Percentiles rank a stretch among this genome's conserved stretches.
phyloP scores from a whole-genome alignment of 53 echinoderm and acorn worm genomes.

The Astropecten irregularis region DNA sequence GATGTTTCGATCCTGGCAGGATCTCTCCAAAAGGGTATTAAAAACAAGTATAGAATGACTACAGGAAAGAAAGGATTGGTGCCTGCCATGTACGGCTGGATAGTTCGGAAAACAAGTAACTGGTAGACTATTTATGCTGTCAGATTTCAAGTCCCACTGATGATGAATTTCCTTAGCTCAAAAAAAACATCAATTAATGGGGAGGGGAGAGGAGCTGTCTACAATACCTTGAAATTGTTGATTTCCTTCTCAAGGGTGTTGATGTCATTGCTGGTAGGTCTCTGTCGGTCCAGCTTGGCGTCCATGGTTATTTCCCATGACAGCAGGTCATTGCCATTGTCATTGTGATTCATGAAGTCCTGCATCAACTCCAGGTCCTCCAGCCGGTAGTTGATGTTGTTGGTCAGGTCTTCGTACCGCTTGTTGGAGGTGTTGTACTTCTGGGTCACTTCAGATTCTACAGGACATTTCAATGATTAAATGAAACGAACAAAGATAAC shows the following conservation, averaged over 20 bases:
- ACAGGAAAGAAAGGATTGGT: too few species aligned
- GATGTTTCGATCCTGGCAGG: too few species aligned
- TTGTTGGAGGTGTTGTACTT: slow-evolving; percentile 67
- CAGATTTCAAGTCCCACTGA: too few species aligned
- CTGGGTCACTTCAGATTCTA: slow-evolving; percentile 73
- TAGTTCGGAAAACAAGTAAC: too few species aligned
- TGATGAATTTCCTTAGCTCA: too few species aligned
- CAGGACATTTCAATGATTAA: neutral
- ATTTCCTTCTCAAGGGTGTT: slow-evolving; percentile 87
- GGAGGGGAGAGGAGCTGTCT: too few species aligned
- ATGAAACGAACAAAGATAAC: neutral
- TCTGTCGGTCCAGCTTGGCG: slow-evolving; percentile 68
- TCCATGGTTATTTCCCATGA: slow-evolving; percentile 73
- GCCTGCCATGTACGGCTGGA: too few species aligned
- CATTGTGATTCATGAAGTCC: slow-evolving; percentile 64
- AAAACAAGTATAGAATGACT: too few species aligned
- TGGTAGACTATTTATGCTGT: too few species aligned
- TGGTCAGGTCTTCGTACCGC: slow-evolving; percentile 76
- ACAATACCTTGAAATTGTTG: slow-evolving; percentile 78
- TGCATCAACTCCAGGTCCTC: slow-evolving; percentile 85
- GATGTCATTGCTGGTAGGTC: slow-evolving; percentile 74
- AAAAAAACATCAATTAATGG: too few species aligned
- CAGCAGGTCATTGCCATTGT: slow-evolving; percentile 71
- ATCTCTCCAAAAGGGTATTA: too few species aligned
- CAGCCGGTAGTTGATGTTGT: slow-evolving; percentile 77